These are phyloP conservation scores for Lapara coniferarum DNA, from an alignment of 2,888 invertebrate species.

Conservation along the genomic window DNA sequence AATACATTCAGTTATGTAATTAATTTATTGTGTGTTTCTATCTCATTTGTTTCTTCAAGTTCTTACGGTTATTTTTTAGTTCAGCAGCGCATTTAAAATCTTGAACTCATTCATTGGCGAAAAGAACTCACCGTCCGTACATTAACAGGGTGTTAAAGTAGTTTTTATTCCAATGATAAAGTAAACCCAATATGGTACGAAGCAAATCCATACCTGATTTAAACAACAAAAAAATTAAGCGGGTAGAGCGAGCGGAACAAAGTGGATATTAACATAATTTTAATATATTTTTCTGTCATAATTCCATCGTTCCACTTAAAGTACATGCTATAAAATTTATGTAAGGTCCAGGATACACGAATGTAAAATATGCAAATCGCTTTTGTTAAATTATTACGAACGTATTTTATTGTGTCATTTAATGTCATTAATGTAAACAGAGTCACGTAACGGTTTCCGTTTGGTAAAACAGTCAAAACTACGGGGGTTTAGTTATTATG, in stretches of 20 bases:
- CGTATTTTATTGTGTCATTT: constrained; percentile 23
- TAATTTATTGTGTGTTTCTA: too few species aligned
- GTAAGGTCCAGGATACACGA: constrained; percentile 1
- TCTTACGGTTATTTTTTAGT: too few species aligned
- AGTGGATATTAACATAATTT: not conserved
- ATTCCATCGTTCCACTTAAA: not conserved
- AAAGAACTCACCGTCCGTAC: too few species aligned
- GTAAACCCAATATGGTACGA: not conserved
- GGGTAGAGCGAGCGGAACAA: not conserved
- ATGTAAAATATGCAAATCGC: constrained; percentile 9
- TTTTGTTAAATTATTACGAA: constrained; percentile 20
- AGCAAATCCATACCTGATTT: too few species aligned
- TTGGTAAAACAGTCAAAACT: constrained; percentile 71
- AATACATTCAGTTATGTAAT: too few species aligned
- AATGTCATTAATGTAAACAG: constrained; percentile 57
- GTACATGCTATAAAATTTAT: constrained; percentile 5
- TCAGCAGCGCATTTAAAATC: too few species aligned
- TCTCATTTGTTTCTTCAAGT: too few species aligned
- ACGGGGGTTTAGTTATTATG: constrained; percentile 76
- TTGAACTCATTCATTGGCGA: too few species aligned
- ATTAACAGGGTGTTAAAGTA: too few species aligned
- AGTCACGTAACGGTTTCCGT: constrained; percentile 79
- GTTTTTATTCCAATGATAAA: too few species aligned
- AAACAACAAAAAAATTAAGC: not conserved
- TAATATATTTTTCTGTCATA: constrained; percentile 6